Percentiles rank a stretch among this genome's conserved stretches.
Conservation (phyloP, 2,797 vertebrate genomes). For the Phataginus tricuspis region DNA sequence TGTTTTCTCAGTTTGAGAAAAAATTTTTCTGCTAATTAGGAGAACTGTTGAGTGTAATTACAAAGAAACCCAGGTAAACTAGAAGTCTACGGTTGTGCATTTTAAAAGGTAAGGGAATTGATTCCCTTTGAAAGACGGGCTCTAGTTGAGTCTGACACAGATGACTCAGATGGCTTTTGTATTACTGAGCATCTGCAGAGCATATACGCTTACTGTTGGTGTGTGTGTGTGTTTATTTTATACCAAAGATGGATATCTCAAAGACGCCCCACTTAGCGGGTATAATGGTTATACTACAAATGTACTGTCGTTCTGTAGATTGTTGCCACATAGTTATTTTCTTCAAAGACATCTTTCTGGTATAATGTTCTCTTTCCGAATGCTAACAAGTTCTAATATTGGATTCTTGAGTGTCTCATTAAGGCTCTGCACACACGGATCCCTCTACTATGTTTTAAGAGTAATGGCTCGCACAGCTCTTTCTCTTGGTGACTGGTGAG, state of each 20-base stretch:
- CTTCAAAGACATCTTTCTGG: neutral
- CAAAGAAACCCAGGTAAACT: neutral
- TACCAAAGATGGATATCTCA: neutral
- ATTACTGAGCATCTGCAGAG: neutral
- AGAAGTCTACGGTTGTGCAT: neutral
- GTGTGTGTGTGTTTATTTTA: neutral
- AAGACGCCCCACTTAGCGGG: neutral
- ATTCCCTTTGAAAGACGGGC: neutral
- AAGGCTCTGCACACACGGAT: slow-evolving; percentile 45
- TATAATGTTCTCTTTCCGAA: slow-evolving; percentile 30
- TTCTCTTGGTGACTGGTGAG: neutral
- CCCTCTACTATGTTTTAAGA: neutral
- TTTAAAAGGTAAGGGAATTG: neutral
- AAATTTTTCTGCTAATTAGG: neutral
- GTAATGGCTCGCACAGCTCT: neutral
- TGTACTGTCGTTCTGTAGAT: accelerated
- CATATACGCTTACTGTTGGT: neutral
- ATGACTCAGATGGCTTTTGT: neutral
- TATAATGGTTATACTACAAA: neutral
- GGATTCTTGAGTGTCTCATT: slow-evolving; percentile 8
- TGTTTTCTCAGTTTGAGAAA: neutral
- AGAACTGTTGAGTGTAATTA: neutral
- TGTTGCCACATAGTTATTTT: neutral
- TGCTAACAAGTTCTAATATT: neutral
- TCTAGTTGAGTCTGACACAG: neutral